phyloP scores from a whole-genome alignment of 1,140 invertebrate species.

The Trachymyrmex cornetzi region DNA sequence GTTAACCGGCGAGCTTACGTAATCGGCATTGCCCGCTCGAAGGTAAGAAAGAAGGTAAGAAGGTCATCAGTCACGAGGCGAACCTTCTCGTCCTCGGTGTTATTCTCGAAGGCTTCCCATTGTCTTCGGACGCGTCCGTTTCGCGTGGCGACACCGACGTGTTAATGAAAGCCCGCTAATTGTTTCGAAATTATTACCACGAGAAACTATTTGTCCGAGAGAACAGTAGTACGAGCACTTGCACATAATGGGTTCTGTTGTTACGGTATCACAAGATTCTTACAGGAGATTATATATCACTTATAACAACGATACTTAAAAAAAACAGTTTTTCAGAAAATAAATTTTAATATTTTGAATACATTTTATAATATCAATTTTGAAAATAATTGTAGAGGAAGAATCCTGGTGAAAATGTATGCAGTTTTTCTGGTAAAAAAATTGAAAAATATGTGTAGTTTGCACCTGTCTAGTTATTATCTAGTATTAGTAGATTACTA shows the following conservation, averaged over 20 bases:
- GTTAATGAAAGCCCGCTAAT: conserved; percentile 38
- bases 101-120: conserved; percentile 17
- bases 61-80: conserved; percentile 73
- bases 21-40: conserved; percentile 66
- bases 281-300: not conserved
- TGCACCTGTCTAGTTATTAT: too few species aligned
- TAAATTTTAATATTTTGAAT: too few species aligned
- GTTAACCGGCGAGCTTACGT: conserved; percentile 76
- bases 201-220: not conserved
- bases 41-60: conserved; percentile 75
- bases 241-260: not conserved
- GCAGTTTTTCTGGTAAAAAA: too few species aligned
- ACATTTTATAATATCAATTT: too few species aligned
- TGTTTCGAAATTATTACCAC: conserved; percentile 27
- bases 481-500: too few species aligned
- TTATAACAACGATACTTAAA: too few species aligned
- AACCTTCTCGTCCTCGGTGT: not conserved
- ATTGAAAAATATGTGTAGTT: too few species aligned
- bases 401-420: too few species aligned
- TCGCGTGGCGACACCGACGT: not conserved
- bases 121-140: not conserved
- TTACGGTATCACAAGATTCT: not conserved
- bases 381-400: too few species aligned
- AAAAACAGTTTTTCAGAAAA: too few species aligned
- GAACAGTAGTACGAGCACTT: not conserved